phyloP scores from a whole-genome alignment of 2,797 vertebrate genomes.

The Melanotaenia boesemani region DNA sequence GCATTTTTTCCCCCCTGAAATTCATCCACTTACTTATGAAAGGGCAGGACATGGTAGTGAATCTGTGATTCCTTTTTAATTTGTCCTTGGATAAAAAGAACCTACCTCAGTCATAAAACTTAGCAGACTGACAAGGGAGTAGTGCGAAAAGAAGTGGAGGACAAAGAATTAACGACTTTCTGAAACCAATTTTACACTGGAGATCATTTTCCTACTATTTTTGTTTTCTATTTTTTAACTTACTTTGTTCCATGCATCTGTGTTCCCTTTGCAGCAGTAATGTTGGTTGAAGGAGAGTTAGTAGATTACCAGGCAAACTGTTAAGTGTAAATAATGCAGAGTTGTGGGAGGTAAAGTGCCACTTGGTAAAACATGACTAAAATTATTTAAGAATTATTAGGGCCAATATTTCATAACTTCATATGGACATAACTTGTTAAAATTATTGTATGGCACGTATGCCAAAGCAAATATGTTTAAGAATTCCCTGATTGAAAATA shows the following conservation, averaged over 20 bases:
- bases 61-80: constrained; percentile 72
- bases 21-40: constrained; percentile 69
- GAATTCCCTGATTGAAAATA: constrained; percentile 45
- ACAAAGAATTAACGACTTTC: constrained; percentile 60
- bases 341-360: constrained; percentile 12
- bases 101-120: constrained; percentile 87
- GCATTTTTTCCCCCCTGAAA: constrained; percentile 51
- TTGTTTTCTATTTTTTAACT: constrained; percentile 41
- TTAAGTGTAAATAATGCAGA: constrained; percentile 33
- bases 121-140: constrained; percentile 81
- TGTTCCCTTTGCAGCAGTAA: constrained; percentile 49
- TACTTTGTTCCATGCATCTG: constrained; percentile 50
- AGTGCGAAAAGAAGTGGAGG: constrained; percentile 60
- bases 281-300: constrained; percentile 2
- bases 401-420: constrained; percentile 21
- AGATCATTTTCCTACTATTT: constrained; percentile 62
- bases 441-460: constrained; percentile 43
- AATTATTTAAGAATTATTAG: constrained; percentile 32
- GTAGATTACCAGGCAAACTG: constrained; percentile 27
- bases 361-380: constrained; percentile 29
- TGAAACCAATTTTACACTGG: constrained; percentile 80
- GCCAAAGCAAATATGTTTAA: constrained; percentile 52
- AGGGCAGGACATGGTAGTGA: constrained; percentile 64
- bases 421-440: constrained; percentile 21
- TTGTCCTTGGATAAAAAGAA: constrained; percentile 82